Evolutionary conservation across 2,113 vertebrate species (phyloP).

Genomic region (Ciconia stormi): DNA sequence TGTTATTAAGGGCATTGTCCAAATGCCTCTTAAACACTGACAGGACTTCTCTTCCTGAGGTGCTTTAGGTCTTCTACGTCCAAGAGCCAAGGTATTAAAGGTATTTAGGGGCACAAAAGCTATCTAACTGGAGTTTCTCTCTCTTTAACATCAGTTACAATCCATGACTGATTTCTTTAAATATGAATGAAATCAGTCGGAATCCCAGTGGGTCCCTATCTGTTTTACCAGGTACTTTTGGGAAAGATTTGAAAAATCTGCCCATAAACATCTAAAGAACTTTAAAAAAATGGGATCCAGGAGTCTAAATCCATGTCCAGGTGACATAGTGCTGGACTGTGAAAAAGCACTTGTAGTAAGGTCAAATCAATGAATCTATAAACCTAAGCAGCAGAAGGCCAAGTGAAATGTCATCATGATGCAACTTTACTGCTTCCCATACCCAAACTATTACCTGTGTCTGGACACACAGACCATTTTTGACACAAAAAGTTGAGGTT

Average conservation of each 20-base stretch:
- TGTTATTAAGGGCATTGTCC: background rate
- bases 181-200: rapidly evolving
- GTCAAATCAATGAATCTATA: background rate
- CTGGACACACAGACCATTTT: background rate
- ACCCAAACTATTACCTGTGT: background rate
- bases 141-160: background rate
- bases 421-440: background rate
- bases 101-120: background rate
- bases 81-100: background rate
- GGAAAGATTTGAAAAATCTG: background rate
- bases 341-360: background rate
- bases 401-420: background rate
- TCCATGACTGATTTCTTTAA: background rate
- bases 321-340: background rate
- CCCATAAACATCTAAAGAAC: background rate
- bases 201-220: background rate
- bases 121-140: background rate
- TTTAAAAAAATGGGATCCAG: background rate
- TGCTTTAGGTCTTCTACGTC: background rate
- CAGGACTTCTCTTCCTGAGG: background rate
- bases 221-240: background rate
- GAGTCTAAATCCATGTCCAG: background rate
- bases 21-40: background rate
- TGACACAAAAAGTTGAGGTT: background rate
- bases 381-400: background rate